Evolutionary conservation across 2,888 invertebrate species (phyloP), one percentile per base, ranked within the genome.

Genomic region (Stenolophus ochropezus): DNA sequence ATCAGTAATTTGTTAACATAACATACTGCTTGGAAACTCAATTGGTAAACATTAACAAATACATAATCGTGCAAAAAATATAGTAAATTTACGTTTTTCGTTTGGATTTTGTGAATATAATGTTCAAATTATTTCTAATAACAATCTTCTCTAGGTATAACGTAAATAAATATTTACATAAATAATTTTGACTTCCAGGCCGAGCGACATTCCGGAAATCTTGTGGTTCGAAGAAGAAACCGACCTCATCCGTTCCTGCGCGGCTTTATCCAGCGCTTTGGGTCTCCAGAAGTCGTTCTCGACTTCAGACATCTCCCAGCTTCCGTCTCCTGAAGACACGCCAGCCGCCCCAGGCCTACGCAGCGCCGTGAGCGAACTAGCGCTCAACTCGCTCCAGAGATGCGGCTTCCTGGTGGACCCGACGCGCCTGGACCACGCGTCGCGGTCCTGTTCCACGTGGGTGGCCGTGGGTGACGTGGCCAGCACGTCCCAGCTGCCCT

Each of bases 271-370:
- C 69, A 94, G 95, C 0, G 95, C 94, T 74, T 90, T 96, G 0
- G 96, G 96, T 1, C 91, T 96, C n/a, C 94, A 95, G 69, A 93
- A 96, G 85, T 95, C 95, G 85, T 96, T 96, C 90, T 96, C 96
- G 86, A 95, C 96, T 0, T 94, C 94, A 25, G 96, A 96, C 87
- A 94, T 96, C 16, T 90, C 91, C 69, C 92, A 92, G 86, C 88
- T 92, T 84, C 91, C 91, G 0, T 91, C 91, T 23, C 91, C 92
- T 0, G 91, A 91, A 73, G 89, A 90, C 1, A 85, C 87, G 4
- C 87, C 88, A 4, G 83, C 85, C 87, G 85, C 88, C 86, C 86
- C 87, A 49, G 85, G 84, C 47, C 86, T 86, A 33, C 88, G 87
- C 83, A 88, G 89, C 84, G 88, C 92, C 21, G 91, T 92, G 14